Evolutionary conservation across 2,113 vertebrate genomes (phyloP).

Genomic region (Mobula hypostoma): DNA sequence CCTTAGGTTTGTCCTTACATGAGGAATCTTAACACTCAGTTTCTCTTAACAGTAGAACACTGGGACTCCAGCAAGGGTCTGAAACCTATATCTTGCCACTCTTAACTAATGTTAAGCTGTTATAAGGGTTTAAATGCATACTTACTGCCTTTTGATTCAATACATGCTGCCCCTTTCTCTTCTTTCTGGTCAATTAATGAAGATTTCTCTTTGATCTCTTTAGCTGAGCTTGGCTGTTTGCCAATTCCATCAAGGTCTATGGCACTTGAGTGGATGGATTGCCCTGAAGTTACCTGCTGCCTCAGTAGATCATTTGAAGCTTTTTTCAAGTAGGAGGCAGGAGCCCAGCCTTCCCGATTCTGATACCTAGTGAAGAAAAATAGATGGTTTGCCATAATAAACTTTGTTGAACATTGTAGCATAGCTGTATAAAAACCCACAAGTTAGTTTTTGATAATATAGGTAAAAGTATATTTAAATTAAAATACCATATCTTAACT

Average conservation of each 20-base stretch:
- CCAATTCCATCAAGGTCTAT: constrained; percentile 76
- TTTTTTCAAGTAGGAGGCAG: constrained; percentile 90
- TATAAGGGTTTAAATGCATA: constrained; percentile 3
- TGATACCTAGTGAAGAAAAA: constrained; percentile 65
- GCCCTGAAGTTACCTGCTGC: constrained; percentile 66
- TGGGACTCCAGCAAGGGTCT: neutral
- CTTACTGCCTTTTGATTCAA: constrained; percentile 72
- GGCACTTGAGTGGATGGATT: constrained; percentile 60
- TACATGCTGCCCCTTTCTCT: constrained; percentile 46
- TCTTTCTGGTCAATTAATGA: constrained; percentile 63
- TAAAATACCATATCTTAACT: neutral
- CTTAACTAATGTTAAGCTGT: neutral
- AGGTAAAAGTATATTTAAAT: neutral
- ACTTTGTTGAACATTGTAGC: neutral
- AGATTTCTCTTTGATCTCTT: constrained; percentile 60
- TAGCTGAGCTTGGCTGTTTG: constrained; percentile 57
- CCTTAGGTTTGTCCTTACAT: neutral
- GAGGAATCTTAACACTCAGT: neutral
- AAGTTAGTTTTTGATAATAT: neutral
- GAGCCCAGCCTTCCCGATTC: constrained; percentile 91
- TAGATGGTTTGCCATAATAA: neutral
- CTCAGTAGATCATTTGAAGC: constrained; percentile 64
- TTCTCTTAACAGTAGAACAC: neutral
- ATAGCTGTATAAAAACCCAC: neutral
- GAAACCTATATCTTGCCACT: neutral